phyloP scores from a whole-genome alignment of 2,113 vertebrate species.

The Lagopus muta region DNA sequence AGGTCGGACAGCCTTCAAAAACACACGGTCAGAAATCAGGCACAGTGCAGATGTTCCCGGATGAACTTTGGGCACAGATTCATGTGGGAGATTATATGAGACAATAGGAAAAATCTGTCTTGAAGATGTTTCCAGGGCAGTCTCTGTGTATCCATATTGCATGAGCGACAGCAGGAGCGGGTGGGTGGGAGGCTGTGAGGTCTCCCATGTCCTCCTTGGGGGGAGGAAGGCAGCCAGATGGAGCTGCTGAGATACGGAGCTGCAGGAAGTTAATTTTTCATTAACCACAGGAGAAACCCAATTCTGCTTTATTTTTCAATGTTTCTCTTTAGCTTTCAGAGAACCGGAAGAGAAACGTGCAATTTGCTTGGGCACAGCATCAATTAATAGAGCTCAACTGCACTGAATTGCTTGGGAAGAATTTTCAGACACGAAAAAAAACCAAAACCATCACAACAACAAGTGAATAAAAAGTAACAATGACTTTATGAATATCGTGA shows the following conservation, averaged over 20 bases:
- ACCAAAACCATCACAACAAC: not conserved
- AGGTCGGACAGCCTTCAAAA: not conserved
- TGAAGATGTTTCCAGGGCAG: not conserved
- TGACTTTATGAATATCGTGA: not conserved
- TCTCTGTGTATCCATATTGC: fast-evolving
- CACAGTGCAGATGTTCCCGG: not conserved
- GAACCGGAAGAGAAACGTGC: not conserved
- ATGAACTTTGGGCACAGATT: not conserved
- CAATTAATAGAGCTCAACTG: not conserved
- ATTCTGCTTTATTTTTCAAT: not conserved
- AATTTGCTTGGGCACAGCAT: slow-evolving; percentile 3
- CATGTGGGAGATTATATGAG: not conserved
- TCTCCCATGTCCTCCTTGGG: fast-evolving
- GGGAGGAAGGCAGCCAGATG: not conserved
- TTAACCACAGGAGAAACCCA: not conserved
- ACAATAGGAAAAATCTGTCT: not conserved
- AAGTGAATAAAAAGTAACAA: slow-evolving; percentile 3
- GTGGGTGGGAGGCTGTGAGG: not conserved
- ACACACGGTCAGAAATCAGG: fast-evolving
- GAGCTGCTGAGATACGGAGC: not conserved
- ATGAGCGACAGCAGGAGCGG: not conserved
- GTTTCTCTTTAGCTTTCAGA: not conserved
- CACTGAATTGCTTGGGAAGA: not conserved
- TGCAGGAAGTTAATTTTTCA: not conserved
- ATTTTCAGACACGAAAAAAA: not conserved